Percentiles rank a stretch among this genome's conserved stretches.
Evolutionary conservation across 2,888 invertebrate genomes (phyloP).

Genomic region (Chloroclystis v-ata): DNA sequence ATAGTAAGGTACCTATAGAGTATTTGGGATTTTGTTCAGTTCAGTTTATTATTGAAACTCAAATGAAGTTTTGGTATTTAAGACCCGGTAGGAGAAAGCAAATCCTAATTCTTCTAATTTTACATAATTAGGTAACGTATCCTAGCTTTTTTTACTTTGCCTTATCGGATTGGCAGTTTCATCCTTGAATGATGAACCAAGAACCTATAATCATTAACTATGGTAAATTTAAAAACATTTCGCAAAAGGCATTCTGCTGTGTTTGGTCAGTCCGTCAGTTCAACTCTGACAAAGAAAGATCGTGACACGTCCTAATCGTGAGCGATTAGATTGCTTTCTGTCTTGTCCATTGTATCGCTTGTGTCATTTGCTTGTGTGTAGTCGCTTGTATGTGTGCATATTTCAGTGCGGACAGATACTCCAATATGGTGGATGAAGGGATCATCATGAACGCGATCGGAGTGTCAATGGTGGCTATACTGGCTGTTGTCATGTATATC

Average conservation of each 20-base stretch:
- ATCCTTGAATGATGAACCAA: no score
- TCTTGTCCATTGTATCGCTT: slow-evolving; percentile 3
- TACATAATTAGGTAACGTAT: no score
- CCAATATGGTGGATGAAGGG: slow-evolving; percentile 80
- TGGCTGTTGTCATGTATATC: slow-evolving; percentile 82
- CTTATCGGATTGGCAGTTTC: no score
- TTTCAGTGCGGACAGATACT: slow-evolving; percentile 75
- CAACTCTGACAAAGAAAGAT: slow-evolving; percentile 7
- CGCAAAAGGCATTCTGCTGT: not conserved
- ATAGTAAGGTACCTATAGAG: no score
- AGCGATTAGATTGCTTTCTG: slow-evolving; percentile 7
- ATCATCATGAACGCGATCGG: slow-evolving; percentile 84
- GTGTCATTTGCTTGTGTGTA: slow-evolving; percentile 23
- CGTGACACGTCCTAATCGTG: slow-evolving; percentile 4
- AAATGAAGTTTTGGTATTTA: no score
- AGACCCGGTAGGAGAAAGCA: no score
- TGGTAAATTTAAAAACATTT: no score
- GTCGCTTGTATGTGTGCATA: slow-evolving; percentile 50
- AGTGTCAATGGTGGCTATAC: slow-evolving; percentile 80
- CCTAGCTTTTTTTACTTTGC: no score
- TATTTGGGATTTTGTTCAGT: no score
- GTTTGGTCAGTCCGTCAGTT: not conserved
- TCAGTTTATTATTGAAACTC: no score
- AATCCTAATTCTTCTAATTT: no score
- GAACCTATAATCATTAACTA: no score